Conservation (phyloP, 2,797 vertebrate genomes). For the Paratrypauchen microcephalus region DNA sequence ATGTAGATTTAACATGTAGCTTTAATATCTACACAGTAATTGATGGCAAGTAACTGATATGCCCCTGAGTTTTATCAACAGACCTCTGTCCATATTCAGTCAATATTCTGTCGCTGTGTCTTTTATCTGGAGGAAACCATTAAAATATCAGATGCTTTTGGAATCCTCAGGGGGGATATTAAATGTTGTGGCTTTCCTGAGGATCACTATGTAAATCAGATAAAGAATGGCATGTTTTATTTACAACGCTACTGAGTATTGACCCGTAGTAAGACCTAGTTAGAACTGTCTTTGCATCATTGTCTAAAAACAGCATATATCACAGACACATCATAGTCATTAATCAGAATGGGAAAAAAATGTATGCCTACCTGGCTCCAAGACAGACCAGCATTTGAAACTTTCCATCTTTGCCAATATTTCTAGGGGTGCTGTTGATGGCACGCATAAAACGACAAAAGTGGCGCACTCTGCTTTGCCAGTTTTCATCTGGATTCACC, state of each 20-base stretch:
- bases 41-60: neutral
- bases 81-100: neutral
- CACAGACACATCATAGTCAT: slow-evolving; percentile 4
- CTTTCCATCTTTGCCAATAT: slow-evolving; percentile 98
- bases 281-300: too few relatives aligned
- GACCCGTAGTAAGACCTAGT: neutral
- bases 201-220: slow-evolving; percentile 16
- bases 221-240: slow-evolving; percentile 2
- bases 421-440: slow-evolving; percentile 92
- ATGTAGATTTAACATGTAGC: neutral
- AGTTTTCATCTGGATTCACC: slow-evolving; percentile 89
- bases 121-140: slow-evolving; percentile 11
- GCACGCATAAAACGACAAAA: slow-evolving; percentile 96
- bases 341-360: neutral
- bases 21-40: neutral
- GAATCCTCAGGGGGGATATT: slow-evolving; percentile 23
- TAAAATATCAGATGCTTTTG: slow-evolving; percentile 21
- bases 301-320: neutral
- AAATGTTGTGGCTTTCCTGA: slow-evolving; percentile 6
- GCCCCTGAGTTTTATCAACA: neutral
- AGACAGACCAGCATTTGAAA: slow-evolving; percentile 99
- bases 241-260: neutral
- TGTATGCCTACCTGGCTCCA: slow-evolving; percentile 86
- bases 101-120: neutral
- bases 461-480: slow-evolving; percentile 89